Percentiles rank a stretch among this genome's conserved stretches.
phyloP scores from a whole-genome alignment of 2,113 vertebrate species.

The Dasyornis broadbenti region DNA sequence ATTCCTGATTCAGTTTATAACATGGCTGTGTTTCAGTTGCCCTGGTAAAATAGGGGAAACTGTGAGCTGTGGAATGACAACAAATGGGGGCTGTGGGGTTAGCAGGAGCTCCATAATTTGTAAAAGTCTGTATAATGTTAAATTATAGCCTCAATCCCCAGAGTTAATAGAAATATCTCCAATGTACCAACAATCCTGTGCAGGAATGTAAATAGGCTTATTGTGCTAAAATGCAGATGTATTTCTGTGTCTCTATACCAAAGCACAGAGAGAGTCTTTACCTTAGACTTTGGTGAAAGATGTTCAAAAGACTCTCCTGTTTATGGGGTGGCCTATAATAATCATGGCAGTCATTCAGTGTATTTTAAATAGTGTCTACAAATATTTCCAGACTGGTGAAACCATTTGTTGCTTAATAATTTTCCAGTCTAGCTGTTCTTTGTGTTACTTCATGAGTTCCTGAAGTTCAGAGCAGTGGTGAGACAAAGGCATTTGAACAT shows the following conservation, averaged over 20 bases:
- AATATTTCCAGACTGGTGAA: not conserved
- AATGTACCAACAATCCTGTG: not conserved
- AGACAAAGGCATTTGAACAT: not conserved
- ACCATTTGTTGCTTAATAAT: not conserved
- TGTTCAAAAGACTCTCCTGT: not conserved
- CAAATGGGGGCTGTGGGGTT: not conserved
- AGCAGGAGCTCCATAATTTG: not conserved
- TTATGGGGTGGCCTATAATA: not conserved
- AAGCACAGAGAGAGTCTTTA: not conserved
- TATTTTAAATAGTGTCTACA: not conserved
- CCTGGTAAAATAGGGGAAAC: not conserved
- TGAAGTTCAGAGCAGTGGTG: not conserved
- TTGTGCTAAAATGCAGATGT: not conserved
- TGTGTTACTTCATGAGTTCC: not conserved
- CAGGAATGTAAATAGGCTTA: not conserved
- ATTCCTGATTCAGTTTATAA: not conserved
- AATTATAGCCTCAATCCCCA: not conserved
- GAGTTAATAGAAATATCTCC: not conserved
- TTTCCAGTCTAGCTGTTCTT: not conserved
- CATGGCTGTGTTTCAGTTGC: not conserved
- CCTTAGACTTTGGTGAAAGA: not conserved
- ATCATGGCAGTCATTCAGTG: not conserved
- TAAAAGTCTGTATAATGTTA: not conserved
- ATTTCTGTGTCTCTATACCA: not conserved
- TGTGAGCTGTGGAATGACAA: not conserved